Conservation (phyloP, 2,113 vertebrate species). For the Daubentonia madagascariensis region DNA sequence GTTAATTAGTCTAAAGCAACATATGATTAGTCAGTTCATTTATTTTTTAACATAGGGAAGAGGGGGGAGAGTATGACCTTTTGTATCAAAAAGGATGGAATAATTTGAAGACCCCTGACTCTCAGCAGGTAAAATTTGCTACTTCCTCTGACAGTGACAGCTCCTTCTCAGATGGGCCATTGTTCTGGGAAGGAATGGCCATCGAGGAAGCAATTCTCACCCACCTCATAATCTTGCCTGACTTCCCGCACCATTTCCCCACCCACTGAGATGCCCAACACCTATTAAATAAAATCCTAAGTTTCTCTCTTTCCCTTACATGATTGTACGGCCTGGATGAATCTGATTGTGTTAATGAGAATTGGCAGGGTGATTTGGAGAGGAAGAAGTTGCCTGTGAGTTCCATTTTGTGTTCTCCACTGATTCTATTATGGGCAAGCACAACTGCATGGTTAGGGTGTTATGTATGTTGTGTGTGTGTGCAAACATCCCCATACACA, state of each 20-base stretch:
- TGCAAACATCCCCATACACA: background rate
- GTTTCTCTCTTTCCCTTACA: background rate
- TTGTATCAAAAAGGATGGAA: constrained; percentile 37
- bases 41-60: constrained; percentile 15
- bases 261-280: background rate
- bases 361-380: background rate
- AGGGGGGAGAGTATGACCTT: background rate
- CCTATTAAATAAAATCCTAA: background rate
- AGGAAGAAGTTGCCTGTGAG: background rate
- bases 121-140: constrained; percentile 9
- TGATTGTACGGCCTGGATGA: background rate
- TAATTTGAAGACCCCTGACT: constrained; percentile 50
- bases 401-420: background rate
- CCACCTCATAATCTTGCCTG: background rate
- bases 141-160: constrained; percentile 27
- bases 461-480: accelerated
- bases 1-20: constrained; percentile 5
- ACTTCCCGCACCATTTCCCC: background rate
- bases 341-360: constrained; percentile 16
- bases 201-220: constrained; percentile 18
- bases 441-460: background rate
- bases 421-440: background rate
- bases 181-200: background rate
- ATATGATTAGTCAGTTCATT: constrained; percentile 22
- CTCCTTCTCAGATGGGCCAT: background rate